Conservation (phyloP, 2,113 vertebrate species). For the Furnarius figulus region DNA sequence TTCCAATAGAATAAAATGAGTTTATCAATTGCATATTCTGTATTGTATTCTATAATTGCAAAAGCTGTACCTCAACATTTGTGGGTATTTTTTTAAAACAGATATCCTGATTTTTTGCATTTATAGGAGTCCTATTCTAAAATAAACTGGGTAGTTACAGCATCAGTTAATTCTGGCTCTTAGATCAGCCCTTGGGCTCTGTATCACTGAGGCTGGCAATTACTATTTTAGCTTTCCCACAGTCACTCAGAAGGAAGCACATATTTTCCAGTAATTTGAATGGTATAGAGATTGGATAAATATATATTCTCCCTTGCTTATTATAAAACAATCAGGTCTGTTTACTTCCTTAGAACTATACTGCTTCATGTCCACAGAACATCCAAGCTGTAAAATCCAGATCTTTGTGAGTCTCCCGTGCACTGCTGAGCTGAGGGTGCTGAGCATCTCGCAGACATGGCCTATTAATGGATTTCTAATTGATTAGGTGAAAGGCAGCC, state of each 20-base stretch:
- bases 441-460: neutral
- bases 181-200: neutral
- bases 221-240: neutral
- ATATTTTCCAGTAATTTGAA: neutral
- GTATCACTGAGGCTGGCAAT: neutral
- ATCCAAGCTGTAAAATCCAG: neutral
- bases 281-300: neutral
- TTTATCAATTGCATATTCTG: neutral
- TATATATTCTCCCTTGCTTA: neutral
- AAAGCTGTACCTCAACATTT: neutral
- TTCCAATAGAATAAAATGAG: neutral
- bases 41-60: neutral
- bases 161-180: neutral
- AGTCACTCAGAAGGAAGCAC: neutral
- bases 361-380: neutral
- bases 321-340: neutral
- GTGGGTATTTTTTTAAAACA: neutral
- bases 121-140: neutral
- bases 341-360: neutral
- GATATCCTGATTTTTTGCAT: neutral
- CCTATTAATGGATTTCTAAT: conserved; percentile 44
- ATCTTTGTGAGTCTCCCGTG: neutral
- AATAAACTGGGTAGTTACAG: neutral
- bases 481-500: conserved; percentile 69
- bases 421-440: neutral